A percentile compares a stretch with the other conserved stretches of the same genome.
phyloP scores from a whole-genome alignment of 2,113 vertebrate species.

The Cairina moschata region DNA sequence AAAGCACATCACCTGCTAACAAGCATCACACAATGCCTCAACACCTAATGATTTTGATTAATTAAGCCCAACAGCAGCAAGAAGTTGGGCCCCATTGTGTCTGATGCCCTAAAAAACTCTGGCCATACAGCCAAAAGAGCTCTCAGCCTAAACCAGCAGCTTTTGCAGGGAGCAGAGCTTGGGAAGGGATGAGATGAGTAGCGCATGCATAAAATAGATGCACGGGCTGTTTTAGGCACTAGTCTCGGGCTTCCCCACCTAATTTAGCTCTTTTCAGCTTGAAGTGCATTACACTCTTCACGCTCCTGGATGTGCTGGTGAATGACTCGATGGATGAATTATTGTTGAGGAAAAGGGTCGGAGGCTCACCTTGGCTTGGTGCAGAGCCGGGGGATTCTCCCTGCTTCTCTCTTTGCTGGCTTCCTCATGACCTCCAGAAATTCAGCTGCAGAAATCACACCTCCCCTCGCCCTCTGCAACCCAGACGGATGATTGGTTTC shows the following conservation, averaged over 20 bases:
- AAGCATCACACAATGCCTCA: neutral
- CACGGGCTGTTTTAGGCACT: neutral
- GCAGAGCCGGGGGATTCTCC: neutral
- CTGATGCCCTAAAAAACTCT: neutral
- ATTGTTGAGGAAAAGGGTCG: neutral
- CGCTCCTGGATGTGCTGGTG: neutral
- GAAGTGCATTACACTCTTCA: accelerated
- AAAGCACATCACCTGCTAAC: neutral
- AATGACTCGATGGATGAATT: neutral
- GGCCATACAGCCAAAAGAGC: accelerated
- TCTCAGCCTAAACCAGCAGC: neutral
- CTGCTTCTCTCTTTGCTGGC: neutral
- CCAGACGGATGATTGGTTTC: neutral
- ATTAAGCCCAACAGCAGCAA: neutral
- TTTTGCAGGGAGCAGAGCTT: neutral
- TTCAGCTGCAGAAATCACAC: accelerated
- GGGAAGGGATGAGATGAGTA: neutral
- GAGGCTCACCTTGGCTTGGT: accelerated
- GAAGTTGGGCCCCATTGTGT: too few species aligned
- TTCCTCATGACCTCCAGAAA: neutral
- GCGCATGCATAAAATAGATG: neutral
- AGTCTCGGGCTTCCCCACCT: neutral
- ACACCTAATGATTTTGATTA: neutral
- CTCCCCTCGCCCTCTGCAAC: too few species aligned
- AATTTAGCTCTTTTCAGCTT: neutral